Base-by-base conservation (phyloP, 2,113 vertebrate species). In the Callospermophilus lateralis region DNA sequence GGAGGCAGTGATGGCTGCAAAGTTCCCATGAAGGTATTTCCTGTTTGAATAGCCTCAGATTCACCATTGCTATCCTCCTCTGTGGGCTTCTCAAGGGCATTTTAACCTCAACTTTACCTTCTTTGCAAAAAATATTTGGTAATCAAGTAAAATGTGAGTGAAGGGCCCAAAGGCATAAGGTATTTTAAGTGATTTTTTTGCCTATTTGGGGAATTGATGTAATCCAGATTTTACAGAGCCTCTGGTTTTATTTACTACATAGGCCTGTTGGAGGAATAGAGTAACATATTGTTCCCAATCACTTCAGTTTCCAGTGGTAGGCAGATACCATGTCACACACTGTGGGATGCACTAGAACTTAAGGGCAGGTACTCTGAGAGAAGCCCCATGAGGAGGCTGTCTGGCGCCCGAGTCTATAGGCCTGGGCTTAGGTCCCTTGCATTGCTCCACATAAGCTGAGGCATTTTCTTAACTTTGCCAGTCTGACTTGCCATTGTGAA, bases 1-100 rank as follows among this genome's bases (percentile, higher is more conserved):
- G 99, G 99, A 80, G 99, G 99, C 95, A 99, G 99, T 15, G 99
- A 99, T 32, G 99, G 99, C 96, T 99, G 99, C 96, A 99, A 99
- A 99, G 99, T 99, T 84, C 99, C 99, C 53, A 99, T 99, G 99
- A 99, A 99, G 99, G 99, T 99, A 99, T 92, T 95, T 77, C 28
- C 61, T 28, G 32, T 78, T 32, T 19, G 16, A 8, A 28, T 1
- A 16, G 13, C 48, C 39, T 20, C n/a, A 26, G 34, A 7, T 61
- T 39, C 13, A 3, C 53, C 4, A 8, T 16, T 70, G 28, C 19
- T 55, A 6, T 63, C 20, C 39, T 30, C 15, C 39, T 10, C 6
- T 2, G 37, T 12, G 5, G 45, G 32, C 42, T 53, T 79, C 53
- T 87, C 20, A 30, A 51, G 45, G 19, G 12, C 28, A 16, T 34